Evolutionary conservation across 2,113 vertebrate genomes (phyloP).

Genomic region (Odobenus rosmarus): DNA sequence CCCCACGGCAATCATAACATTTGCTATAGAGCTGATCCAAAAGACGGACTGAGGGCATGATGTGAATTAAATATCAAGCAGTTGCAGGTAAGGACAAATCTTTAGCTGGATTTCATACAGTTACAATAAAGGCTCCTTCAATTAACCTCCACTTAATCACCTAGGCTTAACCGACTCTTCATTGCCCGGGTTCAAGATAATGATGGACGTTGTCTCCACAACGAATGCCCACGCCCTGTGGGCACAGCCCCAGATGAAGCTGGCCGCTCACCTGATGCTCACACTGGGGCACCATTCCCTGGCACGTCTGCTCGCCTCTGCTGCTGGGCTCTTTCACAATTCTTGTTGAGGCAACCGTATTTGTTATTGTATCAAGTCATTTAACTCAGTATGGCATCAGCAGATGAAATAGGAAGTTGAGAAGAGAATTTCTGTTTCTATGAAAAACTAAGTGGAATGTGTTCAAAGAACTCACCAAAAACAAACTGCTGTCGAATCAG

Average conservation of each 20-base stretch:
- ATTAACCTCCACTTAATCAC: not conserved
- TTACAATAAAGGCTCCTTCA: not conserved
- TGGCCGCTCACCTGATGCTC: not conserved
- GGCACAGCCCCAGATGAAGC: not conserved
- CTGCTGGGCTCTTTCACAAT: not conserved
- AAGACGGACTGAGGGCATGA: not conserved
- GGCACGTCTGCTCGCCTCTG: not conserved
- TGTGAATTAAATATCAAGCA: not conserved
- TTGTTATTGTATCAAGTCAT: not conserved
- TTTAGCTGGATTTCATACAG: not conserved
- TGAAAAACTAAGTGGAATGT: constrained; percentile 3
- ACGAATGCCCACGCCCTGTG: not conserved
- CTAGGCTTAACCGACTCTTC: not conserved
- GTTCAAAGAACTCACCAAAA: constrained; percentile 22
- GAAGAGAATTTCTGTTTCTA: constrained; percentile 19
- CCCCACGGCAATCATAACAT: not conserved
- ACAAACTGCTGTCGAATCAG: not conserved
- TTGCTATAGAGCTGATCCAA: not conserved
- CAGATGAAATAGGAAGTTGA: not conserved
- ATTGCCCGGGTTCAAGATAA: not conserved
- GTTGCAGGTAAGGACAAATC: not conserved
- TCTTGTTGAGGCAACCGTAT: not conserved
- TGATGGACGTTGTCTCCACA: not conserved
- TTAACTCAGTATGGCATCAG: not conserved
- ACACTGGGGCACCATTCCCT: not conserved